A percentile compares a stretch with the other conserved stretches of the same genome.
These are phyloP conservation scores for Drosophila picticornis DNA, from an alignment of 2,888 invertebrate species.

Conservation along the genomic window DNA sequence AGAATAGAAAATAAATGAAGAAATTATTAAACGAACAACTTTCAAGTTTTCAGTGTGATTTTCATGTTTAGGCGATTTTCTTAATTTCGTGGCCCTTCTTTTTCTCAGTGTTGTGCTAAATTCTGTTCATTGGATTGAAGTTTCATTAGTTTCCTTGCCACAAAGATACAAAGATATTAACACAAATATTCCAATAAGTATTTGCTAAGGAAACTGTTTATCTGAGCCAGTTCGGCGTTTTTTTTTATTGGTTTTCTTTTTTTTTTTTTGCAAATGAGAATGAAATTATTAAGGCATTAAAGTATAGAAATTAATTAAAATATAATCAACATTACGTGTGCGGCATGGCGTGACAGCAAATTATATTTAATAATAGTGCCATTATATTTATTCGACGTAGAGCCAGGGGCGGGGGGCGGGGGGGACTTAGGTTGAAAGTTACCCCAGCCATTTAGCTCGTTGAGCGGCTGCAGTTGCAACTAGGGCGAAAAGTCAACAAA, in stretches of 20 bases:
- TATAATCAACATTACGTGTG: slow-evolving; percentile 82
- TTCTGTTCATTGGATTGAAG: background rate
- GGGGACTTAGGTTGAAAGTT: background rate
- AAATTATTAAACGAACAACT: background rate
- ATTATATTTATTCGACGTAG: slow-evolving; percentile 58
- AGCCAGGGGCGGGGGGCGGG: background rate
- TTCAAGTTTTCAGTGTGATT: background rate
- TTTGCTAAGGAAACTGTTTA: background rate
- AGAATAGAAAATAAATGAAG: no score
- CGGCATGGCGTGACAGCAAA: slow-evolving; percentile 82
- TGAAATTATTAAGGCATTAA: slow-evolving; percentile 82
- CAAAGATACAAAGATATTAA: background rate
- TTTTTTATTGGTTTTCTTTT: background rate
- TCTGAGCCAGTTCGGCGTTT: background rate
- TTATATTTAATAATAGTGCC: slow-evolving; percentile 74
- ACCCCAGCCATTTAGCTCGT: background rate
- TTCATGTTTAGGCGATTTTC: background rate
- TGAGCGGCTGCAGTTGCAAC: slow-evolving; percentile 27
- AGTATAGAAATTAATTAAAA: slow-evolving; percentile 81
- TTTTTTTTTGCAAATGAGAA: slow-evolving; percentile 27
- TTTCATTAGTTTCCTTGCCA: background rate
- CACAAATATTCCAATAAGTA: background rate
- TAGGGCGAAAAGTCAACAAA: slow-evolving; percentile 53
- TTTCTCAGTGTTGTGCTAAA: background rate
- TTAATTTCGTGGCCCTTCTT: background rate